These are phyloP conservation scores for Acronicta alni DNA, from an alignment of 2,888 invertebrate species.

Conservation along the genomic window DNA sequence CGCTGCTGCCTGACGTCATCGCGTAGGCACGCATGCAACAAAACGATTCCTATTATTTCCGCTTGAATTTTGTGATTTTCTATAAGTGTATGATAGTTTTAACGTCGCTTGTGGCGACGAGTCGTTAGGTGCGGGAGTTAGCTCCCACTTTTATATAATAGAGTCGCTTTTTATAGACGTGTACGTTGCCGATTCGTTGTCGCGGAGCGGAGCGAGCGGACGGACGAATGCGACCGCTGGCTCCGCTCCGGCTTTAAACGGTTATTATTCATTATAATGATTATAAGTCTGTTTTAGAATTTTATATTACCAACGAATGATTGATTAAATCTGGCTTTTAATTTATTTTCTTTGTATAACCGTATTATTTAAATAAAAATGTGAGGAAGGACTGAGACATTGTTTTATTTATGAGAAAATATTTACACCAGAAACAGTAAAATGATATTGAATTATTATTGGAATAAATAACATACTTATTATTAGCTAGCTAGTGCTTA, in stretches of 20 bases:
- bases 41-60: conserved; percentile 86
- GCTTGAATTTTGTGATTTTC: conserved; percentile 89
- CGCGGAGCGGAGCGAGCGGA: conserved; percentile 44
- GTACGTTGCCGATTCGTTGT: conserved; percentile 73
- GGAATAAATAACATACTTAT: conserved; percentile 73
- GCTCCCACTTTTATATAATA: conserved; percentile 87
- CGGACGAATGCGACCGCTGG: conserved; percentile 48
- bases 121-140: conserved; percentile 85
- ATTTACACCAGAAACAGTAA: conserved; percentile 65
- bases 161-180: conserved; percentile 87
- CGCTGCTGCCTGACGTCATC: conserved; percentile 85
- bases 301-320: conserved; percentile 89
- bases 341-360: conserved; percentile 89
- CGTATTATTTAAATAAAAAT: conserved; percentile 88
- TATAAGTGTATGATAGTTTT: conserved; percentile 87
- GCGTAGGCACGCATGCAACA: conserved; percentile 69
- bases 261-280: conserved; percentile 82
- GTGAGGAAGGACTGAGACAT: conserved; percentile 86
- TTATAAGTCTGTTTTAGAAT: conserved; percentile 88
- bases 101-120: conserved; percentile 77
- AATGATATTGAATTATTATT: conserved; percentile 67
- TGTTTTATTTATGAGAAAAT: conserved; percentile 85
- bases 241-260: conserved; percentile 59
- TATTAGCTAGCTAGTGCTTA: conserved; percentile 74
- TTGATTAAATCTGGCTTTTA: conserved; percentile 88